Evolutionary conservation across 2,113 vertebrate species (phyloP), one percentile per base, ranked within the genome.

Genomic region (Sphaerodactylus townsendi): DNA sequence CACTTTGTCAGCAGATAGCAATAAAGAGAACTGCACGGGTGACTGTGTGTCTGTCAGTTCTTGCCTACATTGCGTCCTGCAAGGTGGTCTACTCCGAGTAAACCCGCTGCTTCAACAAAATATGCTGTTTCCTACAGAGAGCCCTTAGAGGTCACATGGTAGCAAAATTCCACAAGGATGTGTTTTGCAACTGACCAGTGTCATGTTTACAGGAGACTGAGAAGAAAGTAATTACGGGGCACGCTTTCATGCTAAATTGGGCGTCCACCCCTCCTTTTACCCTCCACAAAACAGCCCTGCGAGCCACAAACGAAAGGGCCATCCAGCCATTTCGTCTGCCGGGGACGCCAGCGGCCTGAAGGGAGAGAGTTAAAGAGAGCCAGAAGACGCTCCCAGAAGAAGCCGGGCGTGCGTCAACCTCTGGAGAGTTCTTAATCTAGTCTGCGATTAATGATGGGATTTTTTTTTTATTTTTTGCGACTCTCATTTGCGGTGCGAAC

Each of bases 361-460:
- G 74, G 48, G 78, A 25, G 86, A 73, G 39, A 25, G 4, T 2
- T 23, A 87, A 53, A 86, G 35, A 87, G 23, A 62, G 71, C 1
- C 80, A 48, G 79, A 56, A 81, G 86, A 81, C 80, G 80, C 46
- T 3, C n/a, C n/a, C n/a, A n/a, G 69, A 9, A 1, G 1, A 77
- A 87, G 84, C 17, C 48, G 75, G 87, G 69, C 70, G 77, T 74
- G 87, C 83, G 85, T 65, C 86, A 84, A 48, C 86, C 85, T 70
- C 90, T 79, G 86, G 87, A 84, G 86, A 90, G 89, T 91, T 93
- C 90, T 53, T 74, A 89, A 88, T 85, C 1, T n/a, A n/a, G 82
- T 82, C 79, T 92, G 87, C 84, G 91, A 88, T 79, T 72, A 86
- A 81, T 44, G 88, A 90, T 87, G 19, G 53, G 19, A 5, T 56